Percentiles rank a stretch among this genome's conserved stretches.
Conservation (phyloP, 2,888 invertebrate species). For the Andrena chrysosceles region DNA sequence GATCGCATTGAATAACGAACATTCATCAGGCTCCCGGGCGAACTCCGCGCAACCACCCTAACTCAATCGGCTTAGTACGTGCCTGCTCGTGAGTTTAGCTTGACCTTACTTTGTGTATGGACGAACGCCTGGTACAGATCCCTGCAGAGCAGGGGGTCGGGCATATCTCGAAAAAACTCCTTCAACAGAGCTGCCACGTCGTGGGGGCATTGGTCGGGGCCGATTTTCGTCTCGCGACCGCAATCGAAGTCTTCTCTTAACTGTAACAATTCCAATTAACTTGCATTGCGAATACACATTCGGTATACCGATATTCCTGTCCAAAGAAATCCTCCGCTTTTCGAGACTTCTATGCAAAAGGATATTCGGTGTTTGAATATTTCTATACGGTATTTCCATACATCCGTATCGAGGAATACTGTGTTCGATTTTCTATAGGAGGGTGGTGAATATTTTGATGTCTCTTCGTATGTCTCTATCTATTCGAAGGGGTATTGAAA, state of each 20-base stretch:
- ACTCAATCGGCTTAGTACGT: constrained; percentile 13
- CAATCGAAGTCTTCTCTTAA: constrained; percentile 96
- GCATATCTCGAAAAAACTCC: constrained; percentile 96
- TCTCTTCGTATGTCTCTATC: too few species aligned
- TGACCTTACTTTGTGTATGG: constrained; percentile 93
- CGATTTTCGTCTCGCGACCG: constrained; percentile 90
- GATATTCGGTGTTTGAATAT: too few species aligned
- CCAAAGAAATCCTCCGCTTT: too few species aligned
- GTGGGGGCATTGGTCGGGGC: constrained; percentile 94
- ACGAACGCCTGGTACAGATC: constrained; percentile 96
- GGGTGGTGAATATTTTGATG: too few species aligned
- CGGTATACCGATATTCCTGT: neutral
- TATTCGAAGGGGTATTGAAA: neutral
- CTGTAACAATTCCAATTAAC: constrained; percentile 85
- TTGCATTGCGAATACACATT: too few species aligned
- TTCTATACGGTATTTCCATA: too few species aligned
- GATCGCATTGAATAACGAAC: constrained; percentile 7
- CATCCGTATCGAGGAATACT: too few species aligned
- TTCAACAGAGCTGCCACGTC: constrained; percentile 97
- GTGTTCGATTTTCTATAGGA: too few species aligned
- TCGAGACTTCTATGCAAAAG: too few species aligned
- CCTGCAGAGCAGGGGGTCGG: constrained; percentile 95
- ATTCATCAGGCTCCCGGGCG: constrained; percentile 1
- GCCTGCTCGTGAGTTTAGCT: neutral
- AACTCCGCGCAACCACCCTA: neutral